Evolutionary conservation across 2,888 invertebrate genomes (phyloP), one percentile per base, ranked within the genome.

Genomic region (Parnassius glacialis): DNA sequence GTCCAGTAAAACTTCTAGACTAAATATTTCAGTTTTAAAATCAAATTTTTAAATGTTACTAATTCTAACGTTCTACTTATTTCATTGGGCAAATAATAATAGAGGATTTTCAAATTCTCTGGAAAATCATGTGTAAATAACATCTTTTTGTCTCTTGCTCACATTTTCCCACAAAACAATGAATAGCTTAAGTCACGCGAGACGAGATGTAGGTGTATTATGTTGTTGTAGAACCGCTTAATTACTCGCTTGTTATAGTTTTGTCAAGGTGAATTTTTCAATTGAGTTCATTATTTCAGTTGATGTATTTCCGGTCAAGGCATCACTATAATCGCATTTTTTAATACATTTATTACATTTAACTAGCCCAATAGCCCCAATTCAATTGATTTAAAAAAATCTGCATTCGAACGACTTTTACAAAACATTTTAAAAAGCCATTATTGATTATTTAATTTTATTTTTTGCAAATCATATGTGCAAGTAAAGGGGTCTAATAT

Each of bases 81-180:
- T 34, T 34, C 34, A 5, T 78, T 73, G 77, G 81, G 80, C 83
- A 84, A 85, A 75, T 50, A 13, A 42, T 13, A 10, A 50, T 50
- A 79, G 74, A 88, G 90, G 80, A 88, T 89, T 90, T 89, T 90
- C 90, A 86, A 88, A 86, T 87, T 84, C 81, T 83, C 84, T 79
- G 79, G 69, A 64, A 74, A 73, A 73, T 75, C 13, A 48, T 48
- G 13, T 48, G 9, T 67, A 68, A 67, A 74, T 73, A 69, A 70
- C 75, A 76, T 73, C 79, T 80, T 82, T 81, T 88, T 86, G 83
- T 84, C 71, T 76, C 64, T 68, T 64, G 67, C 71, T 74, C 74
- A 74, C 68, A 72, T 79, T 83, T 84, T 87, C 88, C 76, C 87
- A 87, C 76, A 78, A 76, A 69, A 77, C 83, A 82, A 79, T 80